Conservation (phyloP, 1,140 invertebrate species). For the Camponotus pennsylvanicus region DNA sequence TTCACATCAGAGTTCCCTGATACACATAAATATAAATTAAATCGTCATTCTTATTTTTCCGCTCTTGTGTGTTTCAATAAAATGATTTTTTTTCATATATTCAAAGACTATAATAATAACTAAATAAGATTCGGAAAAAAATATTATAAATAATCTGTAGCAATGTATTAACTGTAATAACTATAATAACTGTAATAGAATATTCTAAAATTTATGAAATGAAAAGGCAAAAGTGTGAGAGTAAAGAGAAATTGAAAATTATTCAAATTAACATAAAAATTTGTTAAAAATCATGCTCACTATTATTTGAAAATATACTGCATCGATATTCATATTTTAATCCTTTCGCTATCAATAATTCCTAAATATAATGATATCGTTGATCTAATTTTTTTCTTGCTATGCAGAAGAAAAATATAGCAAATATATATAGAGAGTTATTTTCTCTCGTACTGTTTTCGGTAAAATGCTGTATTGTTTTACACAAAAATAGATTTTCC, state of each 20-base stretch:
- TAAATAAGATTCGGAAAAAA: slow-evolving; percentile 1
- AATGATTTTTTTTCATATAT: slow-evolving; percentile 9
- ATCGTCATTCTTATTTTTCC: slow-evolving; percentile 3
- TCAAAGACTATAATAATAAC: neutral
- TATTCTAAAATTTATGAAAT: neutral
- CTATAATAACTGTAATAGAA: neutral
- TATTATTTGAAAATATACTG: neutral
- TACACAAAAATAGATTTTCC: slow-evolving; percentile 52
- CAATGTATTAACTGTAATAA: neutral
- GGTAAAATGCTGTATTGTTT: slow-evolving; percentile 38
- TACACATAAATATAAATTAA: slow-evolving; percentile 30
- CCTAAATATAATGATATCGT: neutral
- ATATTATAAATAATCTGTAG: neutral
- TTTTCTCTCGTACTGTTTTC: slow-evolving; percentile 12
- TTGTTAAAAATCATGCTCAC: neutral
- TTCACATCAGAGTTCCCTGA: slow-evolving; percentile 12
- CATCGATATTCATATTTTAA: neutral
- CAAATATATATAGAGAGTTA: slow-evolving; percentile 14
- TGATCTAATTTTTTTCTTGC: neutral
- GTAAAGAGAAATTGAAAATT: neutral
- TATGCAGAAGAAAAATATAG: neutral
- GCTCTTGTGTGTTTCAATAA: neutral
- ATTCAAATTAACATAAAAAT: slow-evolving; percentile 3
- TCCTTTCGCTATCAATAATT: neutral
- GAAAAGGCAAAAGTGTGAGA: neutral